Evolutionary conservation across 2,797 vertebrate genomes (phyloP).

Genomic region (Morelia viridis): DNA sequence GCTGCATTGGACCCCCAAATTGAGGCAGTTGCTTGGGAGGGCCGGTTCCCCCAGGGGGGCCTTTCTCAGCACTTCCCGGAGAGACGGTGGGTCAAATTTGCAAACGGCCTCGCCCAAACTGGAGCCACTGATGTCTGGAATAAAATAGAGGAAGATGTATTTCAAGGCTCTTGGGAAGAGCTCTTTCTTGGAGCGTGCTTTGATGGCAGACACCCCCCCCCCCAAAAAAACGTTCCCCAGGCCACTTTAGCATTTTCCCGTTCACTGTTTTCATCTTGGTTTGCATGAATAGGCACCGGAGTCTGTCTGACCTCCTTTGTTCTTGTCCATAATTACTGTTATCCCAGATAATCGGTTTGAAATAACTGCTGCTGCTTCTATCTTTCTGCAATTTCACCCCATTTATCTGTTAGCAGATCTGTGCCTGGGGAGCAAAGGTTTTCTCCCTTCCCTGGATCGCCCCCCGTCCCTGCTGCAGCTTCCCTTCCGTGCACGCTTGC

Average conservation of each 20-base stretch:
- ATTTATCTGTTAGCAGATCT: conserved; percentile 39
- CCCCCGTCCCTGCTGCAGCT: fast-evolving
- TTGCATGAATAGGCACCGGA: not conserved
- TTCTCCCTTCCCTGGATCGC: not conserved
- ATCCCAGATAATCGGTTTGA: conserved; percentile 62
- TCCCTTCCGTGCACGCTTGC: too few relatives aligned
- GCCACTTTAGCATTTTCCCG: too few relatives aligned
- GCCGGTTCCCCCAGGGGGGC: too few relatives aligned
- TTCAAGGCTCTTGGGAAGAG: too few relatives aligned
- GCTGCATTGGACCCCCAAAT: too few relatives aligned
- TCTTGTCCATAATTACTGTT: conserved; percentile 60
- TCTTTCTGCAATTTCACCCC: conserved; percentile 40
- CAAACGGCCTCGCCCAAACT: too few relatives aligned
- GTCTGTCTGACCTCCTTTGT: conserved; percentile 57
- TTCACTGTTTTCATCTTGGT: not conserved
- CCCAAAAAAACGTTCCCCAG: too few relatives aligned
- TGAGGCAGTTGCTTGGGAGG: not conserved
- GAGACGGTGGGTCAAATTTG: not conserved
- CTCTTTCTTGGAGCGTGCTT: not conserved
- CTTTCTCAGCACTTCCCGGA: not conserved
- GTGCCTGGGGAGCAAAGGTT: not conserved
- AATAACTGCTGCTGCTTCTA: conserved; percentile 45
- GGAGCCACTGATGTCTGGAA: not conserved
- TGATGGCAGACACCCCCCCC: too few relatives aligned
- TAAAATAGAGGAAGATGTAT: not conserved